Evolutionary conservation across 2,797 vertebrate genomes (phyloP), one percentile per base, ranked within the genome.

Genomic region (Enteromius fasciolatus): DNA sequence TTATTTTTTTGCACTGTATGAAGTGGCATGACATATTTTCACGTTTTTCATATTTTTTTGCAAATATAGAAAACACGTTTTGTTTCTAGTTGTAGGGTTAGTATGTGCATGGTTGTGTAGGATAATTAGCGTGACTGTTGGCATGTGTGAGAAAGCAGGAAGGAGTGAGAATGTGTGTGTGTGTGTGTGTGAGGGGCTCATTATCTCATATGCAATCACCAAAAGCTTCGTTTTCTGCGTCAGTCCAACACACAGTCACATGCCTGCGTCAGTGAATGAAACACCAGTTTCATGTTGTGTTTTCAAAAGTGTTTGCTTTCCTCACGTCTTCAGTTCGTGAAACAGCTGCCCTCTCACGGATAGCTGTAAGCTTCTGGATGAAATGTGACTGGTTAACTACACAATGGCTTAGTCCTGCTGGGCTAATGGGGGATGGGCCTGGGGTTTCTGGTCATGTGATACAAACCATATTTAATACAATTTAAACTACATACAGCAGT

Each of bases 331-430:
- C 57, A 63, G 75, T 74, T 76, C 67, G 54, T 48, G 61, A 67
- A 82, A 61, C 80, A 78, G 78, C 68, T 67, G 81, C 54, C 50
- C 3, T 72, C 48, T 48, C 64, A 75, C 14, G 6, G 20, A 66
- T 48, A 15, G 52, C 69, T 61, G 76, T 66, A 44, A 76, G 61
- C 72, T 57, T 59, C 11, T 25, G 69, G 68, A 81, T 76, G 66
- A 41, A 74, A 84, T 68, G 33, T 50, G 67, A 50, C 75, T 25
- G 20, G 82, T 83, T 63, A 86, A 82, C 52, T 66, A 67, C 50
- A 80, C 72, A 80, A 61, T 68, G 17, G 63, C 17, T 74, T 80
- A 70, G 64, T 75, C 6, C 81, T 83, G n/a, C 11, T 2, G 23
- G 64, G 69, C 18, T 44, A 61, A 39, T 64, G 63, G 50, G 14